Percentiles rank a stretch among this genome's conserved stretches.
Conservation (phyloP, 2,888 invertebrate genomes). For the Sminthurinus aureus region DNA sequence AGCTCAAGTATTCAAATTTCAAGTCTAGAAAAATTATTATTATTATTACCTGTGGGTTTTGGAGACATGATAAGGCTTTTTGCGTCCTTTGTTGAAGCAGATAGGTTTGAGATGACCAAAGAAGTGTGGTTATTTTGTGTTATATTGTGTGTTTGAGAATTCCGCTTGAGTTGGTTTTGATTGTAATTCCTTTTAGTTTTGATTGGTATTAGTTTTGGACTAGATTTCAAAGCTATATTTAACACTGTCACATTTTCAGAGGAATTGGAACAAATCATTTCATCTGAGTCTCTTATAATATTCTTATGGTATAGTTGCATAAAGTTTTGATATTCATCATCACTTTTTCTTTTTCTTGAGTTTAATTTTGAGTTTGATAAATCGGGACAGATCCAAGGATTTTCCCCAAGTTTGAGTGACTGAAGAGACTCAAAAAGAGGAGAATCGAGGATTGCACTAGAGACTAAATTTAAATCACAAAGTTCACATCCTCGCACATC, state of each 20-base stretch:
- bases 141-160: no score
- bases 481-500: constrained; percentile 74
- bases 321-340: constrained; percentile 3
- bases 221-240: neutral
- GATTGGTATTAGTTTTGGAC: no score
- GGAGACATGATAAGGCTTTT: no score
- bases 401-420: constrained; percentile 73
- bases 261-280: constrained; percentile 31
- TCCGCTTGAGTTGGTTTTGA: no score
- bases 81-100: no score
- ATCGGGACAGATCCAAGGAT: constrained; percentile 63
- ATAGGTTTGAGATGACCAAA: constrained; percentile 66
- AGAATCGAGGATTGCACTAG: constrained; percentile 67
- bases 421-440: constrained; percentile 67
- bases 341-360: no score
- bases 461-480: constrained; percentile 68
- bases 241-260: constrained; percentile 21
- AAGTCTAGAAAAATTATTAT: no score
- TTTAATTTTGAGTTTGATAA: neutral
- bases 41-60: no score
- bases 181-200: no score
- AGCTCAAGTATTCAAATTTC: no score
- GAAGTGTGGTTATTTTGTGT: constrained; percentile 66
- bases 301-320: constrained; percentile 12
- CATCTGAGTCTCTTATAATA: constrained; percentile 19